A percentile compares a stretch with the other conserved stretches of the same genome.
These are phyloP conservation scores for Dicentrarchus labrax DNA, from an alignment of 2,113 vertebrate genomes.

Conservation along the genomic window DNA sequence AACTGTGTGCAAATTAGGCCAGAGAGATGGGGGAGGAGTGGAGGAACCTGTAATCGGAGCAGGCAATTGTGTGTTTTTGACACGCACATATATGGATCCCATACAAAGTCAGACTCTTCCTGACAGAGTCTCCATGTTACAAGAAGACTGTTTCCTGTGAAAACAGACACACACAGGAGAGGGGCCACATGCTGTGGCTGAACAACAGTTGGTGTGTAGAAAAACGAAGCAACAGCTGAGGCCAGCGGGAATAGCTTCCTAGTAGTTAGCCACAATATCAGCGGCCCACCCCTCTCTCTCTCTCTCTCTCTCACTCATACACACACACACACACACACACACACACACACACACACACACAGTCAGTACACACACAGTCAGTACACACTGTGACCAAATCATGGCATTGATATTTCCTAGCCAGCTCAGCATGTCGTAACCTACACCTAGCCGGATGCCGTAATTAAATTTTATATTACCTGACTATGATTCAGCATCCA, in stretches of 20 bases:
- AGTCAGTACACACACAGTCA: constrained; percentile 15
- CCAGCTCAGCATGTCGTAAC: constrained; percentile 42
- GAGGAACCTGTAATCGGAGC: constrained; percentile 28
- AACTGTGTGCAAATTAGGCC: constrained; percentile 53
- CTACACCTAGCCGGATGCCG: background rate
- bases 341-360: too few relatives aligned
- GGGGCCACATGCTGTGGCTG: constrained; percentile 45
- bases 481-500: constrained; percentile 45
- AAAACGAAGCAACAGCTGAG: constrained; percentile 70
- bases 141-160: constrained; percentile 49
- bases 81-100: constrained; percentile 14
- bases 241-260: constrained; percentile 45
- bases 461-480: constrained; percentile 9
- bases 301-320: too few relatives aligned
- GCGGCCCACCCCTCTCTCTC: constrained; percentile 33
- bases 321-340: background rate
- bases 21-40: background rate
- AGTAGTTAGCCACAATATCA: constrained; percentile 56
- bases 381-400: constrained; percentile 17
- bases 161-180: constrained; percentile 35
- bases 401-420: constrained; percentile 17
- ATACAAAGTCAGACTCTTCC: background rate
- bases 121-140: constrained; percentile 26
- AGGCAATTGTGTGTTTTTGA: constrained; percentile 14
- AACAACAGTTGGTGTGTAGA: constrained; percentile 68